Percentiles rank a stretch among this genome's conserved stretches.
Evolutionary conservation across 2,113 vertebrate genomes (phyloP).

Genomic region (Variabilichromis moorii): DNA sequence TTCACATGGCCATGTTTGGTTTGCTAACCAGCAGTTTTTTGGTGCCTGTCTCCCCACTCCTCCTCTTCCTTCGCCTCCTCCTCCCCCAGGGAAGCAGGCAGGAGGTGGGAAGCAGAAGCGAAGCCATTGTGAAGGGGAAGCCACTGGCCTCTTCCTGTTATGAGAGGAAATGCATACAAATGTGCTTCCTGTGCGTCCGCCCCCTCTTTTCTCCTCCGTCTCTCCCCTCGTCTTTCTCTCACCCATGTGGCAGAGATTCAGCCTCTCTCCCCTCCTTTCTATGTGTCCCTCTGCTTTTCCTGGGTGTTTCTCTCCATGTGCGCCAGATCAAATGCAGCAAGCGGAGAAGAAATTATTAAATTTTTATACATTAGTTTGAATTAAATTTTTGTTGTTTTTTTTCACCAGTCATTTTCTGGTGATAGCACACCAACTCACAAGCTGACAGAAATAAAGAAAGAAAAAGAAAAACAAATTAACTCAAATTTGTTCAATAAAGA

Average conservation of each 20-base stretch:
- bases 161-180: conserved; percentile 99
- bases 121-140: conserved; percentile 99
- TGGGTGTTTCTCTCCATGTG: neutral
- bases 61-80: conserved; percentile 57
- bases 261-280: conserved; percentile 72
- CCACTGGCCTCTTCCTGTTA: conserved; percentile 99
- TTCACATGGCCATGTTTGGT: conserved; percentile 46
- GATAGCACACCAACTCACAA: neutral
- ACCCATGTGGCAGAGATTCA: conserved; percentile 78
- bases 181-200: conserved; percentile 96
- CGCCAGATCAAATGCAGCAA: conserved; percentile 35
- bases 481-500: neutral
- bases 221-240: conserved; percentile 19
- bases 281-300: conserved; percentile 23
- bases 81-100: conserved; percentile 78
- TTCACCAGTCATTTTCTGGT: neutral
- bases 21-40: conserved; percentile 56
- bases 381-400: neutral
- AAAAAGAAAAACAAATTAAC: neutral
- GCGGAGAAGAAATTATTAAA: neutral
- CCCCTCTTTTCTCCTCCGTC: conserved; percentile 31
- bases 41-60: conserved; percentile 77
- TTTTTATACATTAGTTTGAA: neutral
- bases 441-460: neutral
- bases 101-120: conserved; percentile 95